phyloP scores from a whole-genome alignment of 2,797 vertebrate species.

The Muscicapa striata region DNA sequence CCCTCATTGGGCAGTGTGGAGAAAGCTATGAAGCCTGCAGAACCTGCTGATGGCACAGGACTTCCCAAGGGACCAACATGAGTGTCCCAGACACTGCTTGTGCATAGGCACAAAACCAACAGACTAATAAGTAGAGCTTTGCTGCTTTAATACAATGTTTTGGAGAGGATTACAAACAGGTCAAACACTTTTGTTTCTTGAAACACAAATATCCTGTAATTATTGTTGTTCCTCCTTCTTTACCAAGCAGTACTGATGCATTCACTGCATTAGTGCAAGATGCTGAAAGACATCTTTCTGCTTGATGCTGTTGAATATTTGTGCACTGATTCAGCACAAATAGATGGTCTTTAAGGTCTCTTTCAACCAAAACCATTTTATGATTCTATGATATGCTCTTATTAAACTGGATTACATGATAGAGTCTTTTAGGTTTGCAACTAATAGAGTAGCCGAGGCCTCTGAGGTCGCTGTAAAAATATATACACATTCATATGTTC shows the following conservation, averaged over 20 bases:
- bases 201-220: not conserved
- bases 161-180: not conserved
- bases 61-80: not conserved
- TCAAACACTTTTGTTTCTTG: not conserved
- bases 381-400: no score
- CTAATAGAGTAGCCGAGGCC: no score
- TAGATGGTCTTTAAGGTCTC: no score
- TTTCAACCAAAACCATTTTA: no score
- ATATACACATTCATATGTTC: no score
- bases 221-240: not conserved
- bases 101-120: not conserved
- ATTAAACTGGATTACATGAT: no score
- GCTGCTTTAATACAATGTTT: not conserved
- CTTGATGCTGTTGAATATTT: not conserved
- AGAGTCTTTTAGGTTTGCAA: no score
- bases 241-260: not conserved
- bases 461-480: no score
- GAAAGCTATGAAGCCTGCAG: not conserved
- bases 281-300: not conserved
- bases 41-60: not conserved
- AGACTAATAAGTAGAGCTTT: not conserved
- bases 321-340: not conserved
- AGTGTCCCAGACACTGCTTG: not conserved
- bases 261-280: fast-evolving
- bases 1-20: not conserved